These are phyloP conservation scores for Propithecus deckenii DNA, from an alignment of 2,797 vertebrate genomes.

Conservation along the genomic window DNA sequence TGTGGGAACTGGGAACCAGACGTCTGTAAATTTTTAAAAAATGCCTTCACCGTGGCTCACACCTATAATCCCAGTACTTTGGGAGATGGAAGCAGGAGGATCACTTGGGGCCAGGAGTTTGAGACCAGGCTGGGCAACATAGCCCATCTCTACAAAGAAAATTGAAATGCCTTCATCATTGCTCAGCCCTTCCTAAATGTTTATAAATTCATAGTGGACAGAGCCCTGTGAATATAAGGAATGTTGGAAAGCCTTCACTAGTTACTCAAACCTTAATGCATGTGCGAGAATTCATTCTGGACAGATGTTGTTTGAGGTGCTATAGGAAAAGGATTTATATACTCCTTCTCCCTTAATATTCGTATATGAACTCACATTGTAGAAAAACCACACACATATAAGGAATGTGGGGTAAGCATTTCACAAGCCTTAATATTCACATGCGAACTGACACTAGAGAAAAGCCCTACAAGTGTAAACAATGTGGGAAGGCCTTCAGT, in stretches of 20 bases:
- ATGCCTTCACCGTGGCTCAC: too few species aligned
- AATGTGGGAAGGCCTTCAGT: neutral
- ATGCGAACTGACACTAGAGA: neutral
- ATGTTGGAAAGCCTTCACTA: neutral
- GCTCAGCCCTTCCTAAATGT: too few species aligned
- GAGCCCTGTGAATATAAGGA: neutral
- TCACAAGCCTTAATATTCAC: too few species aligned
- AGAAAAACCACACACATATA: neutral
- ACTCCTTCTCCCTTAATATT: neutral
- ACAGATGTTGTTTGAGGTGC: neutral
- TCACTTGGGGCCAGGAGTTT: too few species aligned
- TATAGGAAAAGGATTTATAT: neutral
- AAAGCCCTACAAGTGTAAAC: neutral
- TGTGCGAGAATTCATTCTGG: neutral
- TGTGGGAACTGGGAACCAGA: neutral
- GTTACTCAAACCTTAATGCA: neutral
- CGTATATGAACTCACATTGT: neutral
- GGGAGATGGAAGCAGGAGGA: too few species aligned
- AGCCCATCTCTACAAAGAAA: too few species aligned
- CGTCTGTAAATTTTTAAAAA: neutral
- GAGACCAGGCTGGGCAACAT: too few species aligned
- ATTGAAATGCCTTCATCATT: too few species aligned
- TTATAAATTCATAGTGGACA: neutral
- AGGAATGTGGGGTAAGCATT: too few species aligned
- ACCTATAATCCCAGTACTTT: too few species aligned